Evolutionary conservation across 2,888 invertebrate genomes (phyloP).

Genomic region (Cheilosia soror): DNA sequence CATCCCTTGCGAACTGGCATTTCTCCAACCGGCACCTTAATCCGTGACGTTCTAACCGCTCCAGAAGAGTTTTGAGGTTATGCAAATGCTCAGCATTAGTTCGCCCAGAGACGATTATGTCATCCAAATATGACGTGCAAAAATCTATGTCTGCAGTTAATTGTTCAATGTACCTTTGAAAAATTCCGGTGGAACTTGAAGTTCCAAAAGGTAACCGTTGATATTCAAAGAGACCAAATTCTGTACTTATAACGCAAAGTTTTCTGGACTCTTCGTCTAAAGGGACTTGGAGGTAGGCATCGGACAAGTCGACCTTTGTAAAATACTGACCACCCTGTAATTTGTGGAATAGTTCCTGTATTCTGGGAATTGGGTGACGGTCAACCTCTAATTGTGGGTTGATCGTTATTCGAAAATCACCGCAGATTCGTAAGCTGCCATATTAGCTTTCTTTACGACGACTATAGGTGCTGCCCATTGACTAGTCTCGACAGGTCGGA

Average conservation of each 20-base stretch:
- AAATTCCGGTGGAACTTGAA: constrained; percentile 55
- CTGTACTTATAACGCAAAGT: constrained; percentile 48
- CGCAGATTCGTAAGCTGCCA: constrained; percentile 68
- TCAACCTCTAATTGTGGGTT: constrained; percentile 39
- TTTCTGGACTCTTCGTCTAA: constrained; percentile 48
- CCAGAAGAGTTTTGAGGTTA: constrained; percentile 35
- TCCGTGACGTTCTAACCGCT: constrained; percentile 56
- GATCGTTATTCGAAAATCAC: constrained; percentile 53
- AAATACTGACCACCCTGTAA: constrained; percentile 3
- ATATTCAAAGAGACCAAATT: constrained; percentile 73
- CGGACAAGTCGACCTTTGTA: constrained; percentile 19
- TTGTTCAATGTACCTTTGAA: constrained; percentile 69
- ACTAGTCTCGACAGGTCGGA: constrained; percentile 24
- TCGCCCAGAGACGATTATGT: not conserved
- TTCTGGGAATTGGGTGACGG: constrained; percentile 26
- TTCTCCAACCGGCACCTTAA: constrained; percentile 61
- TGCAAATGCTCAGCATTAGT: constrained; percentile 39
- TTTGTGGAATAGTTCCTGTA: constrained; percentile 19
- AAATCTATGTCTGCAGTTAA: constrained; percentile 53
- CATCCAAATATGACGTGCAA: not conserved
- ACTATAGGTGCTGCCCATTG: constrained; percentile 79
- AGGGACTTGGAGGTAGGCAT: constrained; percentile 28
- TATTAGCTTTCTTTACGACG: constrained; percentile 78
- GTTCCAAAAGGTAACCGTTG: constrained; percentile 72
- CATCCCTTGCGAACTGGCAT: constrained; percentile 45